These are phyloP conservation scores for Labeo calbasu DNA, from an alignment of 2,797 vertebrate species.

Conservation along the genomic window DNA sequence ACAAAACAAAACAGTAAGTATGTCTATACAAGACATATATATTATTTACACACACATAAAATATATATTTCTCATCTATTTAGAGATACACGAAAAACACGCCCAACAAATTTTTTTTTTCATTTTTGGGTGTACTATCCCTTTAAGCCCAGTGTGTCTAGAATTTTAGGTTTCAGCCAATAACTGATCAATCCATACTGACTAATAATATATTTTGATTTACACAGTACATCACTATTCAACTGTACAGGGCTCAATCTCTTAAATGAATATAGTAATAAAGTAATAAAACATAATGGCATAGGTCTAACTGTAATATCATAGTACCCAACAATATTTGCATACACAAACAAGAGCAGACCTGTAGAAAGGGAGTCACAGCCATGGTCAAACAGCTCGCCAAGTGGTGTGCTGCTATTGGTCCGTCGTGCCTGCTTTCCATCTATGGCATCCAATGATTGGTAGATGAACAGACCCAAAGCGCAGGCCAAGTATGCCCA, in stretches of 20 bases:
- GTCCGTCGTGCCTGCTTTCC: conserved; percentile 89
- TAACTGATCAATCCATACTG: no score
- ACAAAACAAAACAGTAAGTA: neutral
- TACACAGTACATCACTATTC: no score
- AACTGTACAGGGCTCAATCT: neutral
- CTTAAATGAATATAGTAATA: neutral
- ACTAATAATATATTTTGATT: no score
- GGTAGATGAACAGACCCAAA: conserved; percentile 88
- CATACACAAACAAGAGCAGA: conserved; percentile 60
- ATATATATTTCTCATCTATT: no score
- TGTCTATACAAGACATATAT: neutral
- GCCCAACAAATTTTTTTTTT: neutral
- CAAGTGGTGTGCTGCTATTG: conserved; percentile 85
- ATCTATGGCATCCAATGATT: conserved; percentile 88
- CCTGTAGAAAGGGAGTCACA: conserved; percentile 91
- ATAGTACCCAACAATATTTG: conserved; percentile 59
- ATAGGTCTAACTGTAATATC: neutral
- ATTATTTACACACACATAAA: neutral
- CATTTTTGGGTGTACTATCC: no score
- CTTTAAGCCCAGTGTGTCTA: neutral
- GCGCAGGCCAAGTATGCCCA: conserved; percentile 88
- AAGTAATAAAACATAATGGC: neutral
- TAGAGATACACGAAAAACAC: neutral
- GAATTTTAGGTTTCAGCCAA: neutral
- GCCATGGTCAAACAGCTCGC: conserved; percentile 90